Evolutionary conservation across 2,113 vertebrate species (phyloP).

Genomic region (Callipepla squamata): DNA sequence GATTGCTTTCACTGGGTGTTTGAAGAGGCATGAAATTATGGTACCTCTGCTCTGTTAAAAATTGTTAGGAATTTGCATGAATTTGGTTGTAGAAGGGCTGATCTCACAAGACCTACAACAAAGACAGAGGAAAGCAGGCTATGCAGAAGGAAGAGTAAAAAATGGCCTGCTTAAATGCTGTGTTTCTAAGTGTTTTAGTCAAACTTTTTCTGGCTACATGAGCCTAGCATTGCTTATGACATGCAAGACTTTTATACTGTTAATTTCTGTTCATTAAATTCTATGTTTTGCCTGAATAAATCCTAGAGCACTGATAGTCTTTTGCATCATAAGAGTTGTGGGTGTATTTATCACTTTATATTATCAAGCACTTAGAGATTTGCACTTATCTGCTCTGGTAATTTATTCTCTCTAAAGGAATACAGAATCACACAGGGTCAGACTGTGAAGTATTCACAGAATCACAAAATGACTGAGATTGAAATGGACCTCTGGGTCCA

Average conservation of each 20-base stretch:
- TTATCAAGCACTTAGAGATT: not conserved
- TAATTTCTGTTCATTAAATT: conserved; percentile 3
- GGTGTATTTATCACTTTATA: not conserved
- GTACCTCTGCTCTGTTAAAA: conserved; percentile 58
- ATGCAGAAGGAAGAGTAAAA: not conserved
- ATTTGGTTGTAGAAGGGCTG: conserved; percentile 29
- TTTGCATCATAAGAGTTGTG: not conserved
- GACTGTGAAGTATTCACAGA: not conserved
- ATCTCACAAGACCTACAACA: conserved; percentile 45
- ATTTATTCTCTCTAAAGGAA: not conserved
- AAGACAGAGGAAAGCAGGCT: conserved; percentile 9
- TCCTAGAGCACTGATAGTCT: not conserved
- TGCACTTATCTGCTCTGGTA: not conserved
- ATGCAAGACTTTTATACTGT: not conserved
- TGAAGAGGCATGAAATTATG: conserved; percentile 76
- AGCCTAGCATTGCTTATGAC: not conserved
- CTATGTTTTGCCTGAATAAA: conserved; percentile 1
- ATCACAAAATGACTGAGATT: not conserved
- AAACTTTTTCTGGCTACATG: not conserved
- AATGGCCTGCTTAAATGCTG: not conserved
- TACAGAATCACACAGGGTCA: not conserved
- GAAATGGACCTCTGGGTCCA: not conserved
- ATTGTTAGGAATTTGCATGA: conserved; percentile 40
- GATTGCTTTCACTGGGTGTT: conserved; percentile 76
- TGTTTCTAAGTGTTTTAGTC: not conserved